Evolutionary conservation across 2,888 invertebrate genomes (phyloP).

Genomic region (Pollenia amentaria): DNA sequence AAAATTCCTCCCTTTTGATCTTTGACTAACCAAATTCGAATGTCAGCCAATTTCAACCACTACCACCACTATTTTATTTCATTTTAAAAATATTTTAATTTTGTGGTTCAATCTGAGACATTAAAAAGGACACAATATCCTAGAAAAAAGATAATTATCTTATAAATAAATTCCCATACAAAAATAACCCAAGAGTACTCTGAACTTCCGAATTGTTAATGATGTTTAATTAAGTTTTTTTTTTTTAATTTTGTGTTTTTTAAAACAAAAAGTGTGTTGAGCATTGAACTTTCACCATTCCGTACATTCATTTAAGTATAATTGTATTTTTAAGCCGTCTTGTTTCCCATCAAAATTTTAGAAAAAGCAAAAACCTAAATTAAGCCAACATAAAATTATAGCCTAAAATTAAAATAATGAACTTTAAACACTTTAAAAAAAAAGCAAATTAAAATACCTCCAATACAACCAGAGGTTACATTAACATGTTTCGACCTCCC

Average conservation of each 20-base stretch:
- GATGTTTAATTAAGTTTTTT: background rate
- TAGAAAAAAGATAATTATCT: constrained; percentile 44
- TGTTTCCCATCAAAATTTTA: constrained; percentile 61
- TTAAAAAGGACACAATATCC: constrained; percentile 30
- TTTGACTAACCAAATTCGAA: background rate
- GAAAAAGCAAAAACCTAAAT: constrained; percentile 30
- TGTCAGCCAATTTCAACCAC: constrained; percentile 1
- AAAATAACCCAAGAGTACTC: background rate
- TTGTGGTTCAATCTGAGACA: background rate
- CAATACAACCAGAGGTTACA: constrained; percentile 63
- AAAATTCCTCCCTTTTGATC: background rate
- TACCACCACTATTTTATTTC: background rate
- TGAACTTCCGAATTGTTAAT: constrained; percentile 49
- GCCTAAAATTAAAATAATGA: constrained; percentile 65
- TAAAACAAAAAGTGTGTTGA: constrained; percentile 3
- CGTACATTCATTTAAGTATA: constrained; percentile 30
- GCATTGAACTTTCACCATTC: constrained; percentile 67
- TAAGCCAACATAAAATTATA: constrained; percentile 41
- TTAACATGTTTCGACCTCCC: constrained; percentile 70
- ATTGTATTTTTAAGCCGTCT: constrained; percentile 29
- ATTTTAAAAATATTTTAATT: background rate
- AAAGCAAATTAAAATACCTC: constrained; percentile 39
- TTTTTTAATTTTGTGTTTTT: background rate
- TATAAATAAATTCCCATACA: constrained; percentile 50
- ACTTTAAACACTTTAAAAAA: constrained; percentile 55